phyloP scores from a whole-genome alignment of 2,113 vertebrate species.

The Dipodomys spectabilis region DNA sequence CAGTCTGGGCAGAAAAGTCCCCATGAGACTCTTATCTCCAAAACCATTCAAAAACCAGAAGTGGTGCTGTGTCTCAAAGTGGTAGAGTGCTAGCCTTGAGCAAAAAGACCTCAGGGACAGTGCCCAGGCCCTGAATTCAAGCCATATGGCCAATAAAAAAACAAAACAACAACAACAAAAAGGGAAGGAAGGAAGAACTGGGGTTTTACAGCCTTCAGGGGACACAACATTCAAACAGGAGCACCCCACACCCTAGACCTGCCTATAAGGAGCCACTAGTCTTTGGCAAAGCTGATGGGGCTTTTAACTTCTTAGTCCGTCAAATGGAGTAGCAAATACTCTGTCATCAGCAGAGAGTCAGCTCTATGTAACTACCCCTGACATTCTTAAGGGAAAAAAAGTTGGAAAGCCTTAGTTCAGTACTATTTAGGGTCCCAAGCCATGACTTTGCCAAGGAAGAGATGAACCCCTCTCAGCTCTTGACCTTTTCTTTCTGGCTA shows the following conservation, averaged over 20 bases:
- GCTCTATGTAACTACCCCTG: background rate
- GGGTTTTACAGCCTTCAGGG: background rate
- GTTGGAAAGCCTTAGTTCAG: background rate
- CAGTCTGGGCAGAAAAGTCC: too few relatives aligned
- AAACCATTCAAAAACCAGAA: too few relatives aligned
- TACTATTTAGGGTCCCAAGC: background rate
- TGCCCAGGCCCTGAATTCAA: too few relatives aligned
- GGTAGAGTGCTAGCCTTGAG: too few relatives aligned
- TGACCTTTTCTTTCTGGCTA: background rate
- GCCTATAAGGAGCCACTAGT: background rate
- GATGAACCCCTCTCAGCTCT: background rate
- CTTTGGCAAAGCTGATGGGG: too few relatives aligned
- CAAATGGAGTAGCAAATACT: background rate
- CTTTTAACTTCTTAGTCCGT: background rate
- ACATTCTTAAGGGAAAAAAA: background rate
- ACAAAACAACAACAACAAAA: too few relatives aligned
- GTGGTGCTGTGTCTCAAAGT: too few relatives aligned
- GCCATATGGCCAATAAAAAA: too few relatives aligned
- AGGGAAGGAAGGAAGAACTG: too few relatives aligned
- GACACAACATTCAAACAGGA: background rate
- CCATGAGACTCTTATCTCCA: too few relatives aligned
- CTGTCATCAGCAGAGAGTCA: background rate
- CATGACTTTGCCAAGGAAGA: background rate
- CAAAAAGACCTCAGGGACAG: too few relatives aligned
- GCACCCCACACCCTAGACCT: background rate